Conservation (phyloP, 2,888 invertebrate species). For the Steinernema hermaphroditum region DNA sequence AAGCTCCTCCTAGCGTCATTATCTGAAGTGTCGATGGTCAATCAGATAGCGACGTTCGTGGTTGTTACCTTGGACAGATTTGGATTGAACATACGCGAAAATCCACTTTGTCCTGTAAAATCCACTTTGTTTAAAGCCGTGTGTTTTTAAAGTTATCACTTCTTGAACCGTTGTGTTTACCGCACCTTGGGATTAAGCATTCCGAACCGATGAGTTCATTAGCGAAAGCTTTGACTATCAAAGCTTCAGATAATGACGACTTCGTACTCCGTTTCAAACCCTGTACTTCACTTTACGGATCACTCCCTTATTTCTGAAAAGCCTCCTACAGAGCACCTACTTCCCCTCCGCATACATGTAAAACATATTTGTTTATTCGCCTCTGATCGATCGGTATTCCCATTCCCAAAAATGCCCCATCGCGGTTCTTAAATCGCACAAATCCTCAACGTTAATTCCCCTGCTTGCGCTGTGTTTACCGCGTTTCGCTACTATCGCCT, state of each 20-base stretch:
- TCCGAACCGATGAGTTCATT: no score
- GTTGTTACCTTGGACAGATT: no score
- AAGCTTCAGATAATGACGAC: neutral
- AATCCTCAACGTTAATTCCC: slow-evolving; percentile 12
- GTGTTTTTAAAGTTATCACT: no score
- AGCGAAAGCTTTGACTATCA: no score
- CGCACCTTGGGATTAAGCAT: no score
- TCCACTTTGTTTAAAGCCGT: no score
- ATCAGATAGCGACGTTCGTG: no score
- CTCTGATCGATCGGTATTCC: neutral
- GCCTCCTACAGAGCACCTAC: neutral
- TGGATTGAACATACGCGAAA: no score
- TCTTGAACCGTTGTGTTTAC: no score
- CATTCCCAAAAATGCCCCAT: neutral
- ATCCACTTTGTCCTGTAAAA: no score
- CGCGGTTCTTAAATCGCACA: slow-evolving; percentile 16
- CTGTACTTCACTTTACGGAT: neutral
- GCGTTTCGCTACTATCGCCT: slow-evolving; percentile 11
- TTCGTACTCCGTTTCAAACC: neutral
- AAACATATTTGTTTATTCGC: neutral
- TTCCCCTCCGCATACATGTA: neutral
- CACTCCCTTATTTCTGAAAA: neutral
- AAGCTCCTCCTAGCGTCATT: no score
- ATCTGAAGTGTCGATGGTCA: no score
- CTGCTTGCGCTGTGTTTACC: slow-evolving; percentile 16